A percentile compares a stretch with the other conserved stretches of the same genome.
phyloP scores from a whole-genome alignment of 2,113 vertebrate genomes.

The Cyphomyrus plagiostoma region DNA sequence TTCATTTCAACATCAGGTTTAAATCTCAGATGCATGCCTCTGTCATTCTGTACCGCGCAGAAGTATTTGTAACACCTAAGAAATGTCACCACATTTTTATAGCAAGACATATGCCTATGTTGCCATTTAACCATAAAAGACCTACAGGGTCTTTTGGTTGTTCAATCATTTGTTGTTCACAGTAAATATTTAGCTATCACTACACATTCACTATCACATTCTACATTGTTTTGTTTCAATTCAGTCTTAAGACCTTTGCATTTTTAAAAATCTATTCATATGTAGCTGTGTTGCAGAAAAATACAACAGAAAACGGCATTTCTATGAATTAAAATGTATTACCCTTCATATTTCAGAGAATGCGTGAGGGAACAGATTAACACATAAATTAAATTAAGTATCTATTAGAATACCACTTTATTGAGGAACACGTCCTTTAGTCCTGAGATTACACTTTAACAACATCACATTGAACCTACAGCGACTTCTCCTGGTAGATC shows the following conservation, averaged over 20 bases:
- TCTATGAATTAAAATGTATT: background rate
- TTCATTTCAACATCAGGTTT: background rate
- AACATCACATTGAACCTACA: background rate
- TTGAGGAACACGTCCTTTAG: background rate
- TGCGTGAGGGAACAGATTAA: background rate
- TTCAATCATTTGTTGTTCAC: background rate
- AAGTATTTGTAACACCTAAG: background rate
- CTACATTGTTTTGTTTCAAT: background rate
- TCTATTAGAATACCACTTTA: background rate
- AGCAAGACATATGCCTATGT: background rate
- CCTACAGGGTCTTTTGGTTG: background rate
- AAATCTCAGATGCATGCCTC: background rate
- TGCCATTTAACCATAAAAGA: background rate
- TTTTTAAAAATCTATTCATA: background rate
- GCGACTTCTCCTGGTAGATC: background rate
- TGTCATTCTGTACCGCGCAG: background rate
- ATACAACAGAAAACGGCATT: background rate
- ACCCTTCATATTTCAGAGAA: background rate
- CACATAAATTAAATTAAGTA: background rate
- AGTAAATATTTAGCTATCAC: background rate
- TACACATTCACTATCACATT: background rate
- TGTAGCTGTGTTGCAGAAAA: background rate
- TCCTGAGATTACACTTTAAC: background rate
- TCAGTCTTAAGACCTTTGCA: background rate
- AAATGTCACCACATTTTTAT: background rate